Base-by-base conservation (phyloP, 2,113 vertebrate species). In the Ammodytes dubius region DNA sequence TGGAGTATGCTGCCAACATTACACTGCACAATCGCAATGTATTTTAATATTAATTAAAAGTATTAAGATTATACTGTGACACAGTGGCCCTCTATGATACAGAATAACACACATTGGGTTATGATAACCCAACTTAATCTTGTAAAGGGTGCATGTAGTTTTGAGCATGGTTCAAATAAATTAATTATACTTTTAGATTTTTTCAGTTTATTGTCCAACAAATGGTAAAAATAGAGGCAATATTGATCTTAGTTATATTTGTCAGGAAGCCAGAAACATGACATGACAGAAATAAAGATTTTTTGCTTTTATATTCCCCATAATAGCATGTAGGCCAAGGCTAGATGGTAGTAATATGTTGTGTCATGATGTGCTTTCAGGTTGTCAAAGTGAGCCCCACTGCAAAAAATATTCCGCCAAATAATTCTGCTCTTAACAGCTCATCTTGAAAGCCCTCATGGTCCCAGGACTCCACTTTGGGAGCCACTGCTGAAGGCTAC, bases 401-500 rank as follows among this genome's bases (percentile, higher is more conserved):
- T 10, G 9, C 8, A 1, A 19, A 50, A 39, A 19, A 43, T 49
- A 39, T 17, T 27, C 2, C 27, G 27, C 27, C 7, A 7, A n/a
- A 45, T 35, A 69, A 17, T 50, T 12, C 27, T n/a, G 15, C 11
- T 35, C 39, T 52, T 57, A 37, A 15, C 58, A 14, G 47, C 42
- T 58, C 3, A 47, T 42, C 54, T 59, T 45, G 53, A 46, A 37
- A 66, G 19, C 54, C 57, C 71, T 70, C 5, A 50, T 50, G 50
- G 64, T 57, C 12, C 27, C 35, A 14, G 35, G 70, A 39, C 70
- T 37, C 10, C 67, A 2, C 35, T 12, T 57, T 43, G 5, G 59
- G 64, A 70, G 60, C 49, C 49, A 6, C 46, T 10, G 85, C 81
- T 82, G 13, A 57, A 11, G 46, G 63, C 60, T 47, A 15, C 37